A percentile compares a stretch with the other conserved stretches of the same genome.
Evolutionary conservation across 1,140 invertebrate species (phyloP).

Genomic region (Macrobrachium rosenbergii): DNA sequence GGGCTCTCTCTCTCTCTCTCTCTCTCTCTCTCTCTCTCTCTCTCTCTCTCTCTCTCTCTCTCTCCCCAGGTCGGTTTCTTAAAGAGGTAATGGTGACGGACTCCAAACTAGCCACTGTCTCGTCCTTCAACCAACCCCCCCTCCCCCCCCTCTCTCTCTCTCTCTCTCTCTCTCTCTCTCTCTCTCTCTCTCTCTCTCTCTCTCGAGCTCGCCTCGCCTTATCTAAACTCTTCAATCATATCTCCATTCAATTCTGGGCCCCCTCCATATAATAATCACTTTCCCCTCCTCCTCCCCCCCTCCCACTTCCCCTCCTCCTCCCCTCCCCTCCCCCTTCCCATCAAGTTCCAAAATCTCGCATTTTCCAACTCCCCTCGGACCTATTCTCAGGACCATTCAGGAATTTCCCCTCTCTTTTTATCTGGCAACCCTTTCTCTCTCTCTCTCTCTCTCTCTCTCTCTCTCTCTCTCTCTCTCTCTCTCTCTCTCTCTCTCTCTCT

Average conservation of each 20-base stretch:
- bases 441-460: not conserved
- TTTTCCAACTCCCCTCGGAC: too few species aligned
- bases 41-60: too few species aligned
- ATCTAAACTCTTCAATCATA: not conserved
- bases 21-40: too few species aligned
- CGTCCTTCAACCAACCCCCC: not conserved
- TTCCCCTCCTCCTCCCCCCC: constrained; percentile 1
- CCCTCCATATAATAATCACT: not conserved
- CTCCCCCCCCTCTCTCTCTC: not conserved
- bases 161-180: not conserved
- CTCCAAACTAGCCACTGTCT: not conserved
- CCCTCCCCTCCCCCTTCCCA: not conserved
- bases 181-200: not conserved
- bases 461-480: not conserved
- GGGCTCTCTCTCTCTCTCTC: too few species aligned
- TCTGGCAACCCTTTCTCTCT: not conserved
- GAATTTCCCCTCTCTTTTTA: not conserved
- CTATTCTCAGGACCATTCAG: too few species aligned
- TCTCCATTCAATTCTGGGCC: not conserved
- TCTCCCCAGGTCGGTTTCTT: constrained; percentile 46
- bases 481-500: not conserved
- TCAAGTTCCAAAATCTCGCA: too few species aligned
- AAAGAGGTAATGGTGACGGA: constrained; percentile 61
- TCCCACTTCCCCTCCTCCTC: not conserved
- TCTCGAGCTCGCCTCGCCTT: not conserved